Percentiles rank a stretch among this genome's conserved stretches.
Evolutionary conservation across 2,797 vertebrate genomes (phyloP).

Genomic region (Clarias laeviceps): DNA sequence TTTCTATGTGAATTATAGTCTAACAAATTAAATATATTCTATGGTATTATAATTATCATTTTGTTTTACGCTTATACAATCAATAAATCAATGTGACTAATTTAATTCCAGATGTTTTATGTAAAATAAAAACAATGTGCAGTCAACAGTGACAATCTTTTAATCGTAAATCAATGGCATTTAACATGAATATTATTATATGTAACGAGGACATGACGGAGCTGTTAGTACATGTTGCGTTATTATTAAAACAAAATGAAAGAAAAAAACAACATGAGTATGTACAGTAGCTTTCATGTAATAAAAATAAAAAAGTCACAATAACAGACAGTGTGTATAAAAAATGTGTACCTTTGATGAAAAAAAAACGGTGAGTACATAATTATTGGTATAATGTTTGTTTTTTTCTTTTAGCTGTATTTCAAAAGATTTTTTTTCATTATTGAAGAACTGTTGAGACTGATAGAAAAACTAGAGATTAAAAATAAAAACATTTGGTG

Average conservation of each 20-base stretch:
- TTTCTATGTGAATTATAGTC: neutral
- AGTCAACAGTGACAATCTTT: constrained; percentile 64
- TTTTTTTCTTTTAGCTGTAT: neutral
- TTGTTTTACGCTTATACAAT: neutral
- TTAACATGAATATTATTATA: constrained; percentile 67
- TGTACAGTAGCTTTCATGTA: constrained; percentile 49
- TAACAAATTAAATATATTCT: neutral
- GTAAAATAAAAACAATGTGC: neutral
- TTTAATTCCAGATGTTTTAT: neutral
- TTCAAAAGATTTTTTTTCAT: neutral
- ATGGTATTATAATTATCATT: neutral
- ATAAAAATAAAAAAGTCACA: constrained; percentile 23
- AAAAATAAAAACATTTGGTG: constrained; percentile 38
- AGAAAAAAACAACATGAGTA: constrained; percentile 26
- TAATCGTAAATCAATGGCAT: constrained; percentile 67
- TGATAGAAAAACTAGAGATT: neutral
- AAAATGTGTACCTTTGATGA: constrained; percentile 51
- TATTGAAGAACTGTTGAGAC: neutral
- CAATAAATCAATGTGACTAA: neutral
- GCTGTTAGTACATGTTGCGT: constrained; percentile 65
- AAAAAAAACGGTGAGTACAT: constrained; percentile 28
- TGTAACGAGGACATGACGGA: constrained; percentile 57
- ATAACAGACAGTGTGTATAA: constrained; percentile 28
- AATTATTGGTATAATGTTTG: neutral
- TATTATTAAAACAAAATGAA: constrained; percentile 45